These are phyloP conservation scores for Acinonyx jubatus DNA, from an alignment of 2,113 vertebrate species.

Conservation along the genomic window DNA sequence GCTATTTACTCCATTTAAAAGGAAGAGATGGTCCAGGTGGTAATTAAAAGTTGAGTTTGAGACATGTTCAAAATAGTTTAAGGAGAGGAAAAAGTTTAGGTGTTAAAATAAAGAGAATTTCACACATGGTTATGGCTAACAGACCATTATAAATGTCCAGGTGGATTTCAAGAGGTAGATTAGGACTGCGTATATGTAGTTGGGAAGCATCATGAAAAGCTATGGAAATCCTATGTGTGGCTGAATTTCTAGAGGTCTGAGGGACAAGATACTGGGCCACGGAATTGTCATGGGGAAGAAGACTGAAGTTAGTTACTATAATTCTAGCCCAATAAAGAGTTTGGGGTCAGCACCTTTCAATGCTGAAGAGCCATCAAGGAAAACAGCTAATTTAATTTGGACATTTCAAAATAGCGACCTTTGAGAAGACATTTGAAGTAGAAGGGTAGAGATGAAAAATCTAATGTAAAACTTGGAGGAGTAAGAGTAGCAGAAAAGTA, in stretches of 20 bases:
- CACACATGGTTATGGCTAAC: background rate
- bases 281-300: background rate
- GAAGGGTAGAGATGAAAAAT: background rate
- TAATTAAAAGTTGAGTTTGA: background rate
- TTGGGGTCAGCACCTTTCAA: background rate
- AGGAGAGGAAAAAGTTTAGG: background rate
- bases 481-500: background rate
- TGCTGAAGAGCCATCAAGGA: background rate
- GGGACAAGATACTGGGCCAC: too few relatives aligned
- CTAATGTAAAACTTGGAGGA: background rate
- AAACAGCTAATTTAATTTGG: background rate
- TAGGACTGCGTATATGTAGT: background rate
- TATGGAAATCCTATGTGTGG: background rate
- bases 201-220: background rate
- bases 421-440: background rate
- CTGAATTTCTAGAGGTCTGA: background rate
- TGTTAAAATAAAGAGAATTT: constrained; percentile 45
- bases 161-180: background rate
- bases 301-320: background rate
- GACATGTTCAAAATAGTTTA: background rate
- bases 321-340: background rate
- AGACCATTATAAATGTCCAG: background rate
- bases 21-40: background rate
- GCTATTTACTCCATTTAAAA: background rate
- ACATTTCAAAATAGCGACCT: background rate